Conservation (phyloP, 2,113 vertebrate genomes). For the Euleptes europaea region DNA sequence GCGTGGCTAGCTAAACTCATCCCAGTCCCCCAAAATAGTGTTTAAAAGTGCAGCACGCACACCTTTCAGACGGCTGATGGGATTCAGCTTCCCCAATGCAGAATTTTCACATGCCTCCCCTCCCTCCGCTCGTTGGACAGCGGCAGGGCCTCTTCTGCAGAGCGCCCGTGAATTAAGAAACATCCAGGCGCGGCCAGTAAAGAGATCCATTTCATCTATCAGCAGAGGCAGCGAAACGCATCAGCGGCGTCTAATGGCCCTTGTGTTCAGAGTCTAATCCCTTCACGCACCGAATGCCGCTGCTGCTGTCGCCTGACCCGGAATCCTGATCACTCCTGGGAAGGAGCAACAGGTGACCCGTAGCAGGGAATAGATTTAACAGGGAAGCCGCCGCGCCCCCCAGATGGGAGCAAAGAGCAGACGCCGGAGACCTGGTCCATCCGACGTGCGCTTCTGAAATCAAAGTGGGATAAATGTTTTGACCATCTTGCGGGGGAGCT, state of each 20-base stretch:
- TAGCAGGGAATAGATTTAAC: neutral
- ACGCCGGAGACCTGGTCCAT: rapidly evolving
- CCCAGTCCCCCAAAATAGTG: too few relatives aligned
- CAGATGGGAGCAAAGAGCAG: neutral
- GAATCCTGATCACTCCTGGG: constrained; percentile 52
- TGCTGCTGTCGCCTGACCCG: constrained; percentile 34
- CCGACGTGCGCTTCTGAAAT: neutral
- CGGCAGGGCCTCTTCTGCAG: neutral
- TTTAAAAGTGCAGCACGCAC: too few relatives aligned
- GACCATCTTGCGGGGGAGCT: rapidly evolving
- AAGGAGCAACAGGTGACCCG: neutral
- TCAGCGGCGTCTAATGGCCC: constrained; percentile 61
- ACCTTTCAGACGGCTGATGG: too few relatives aligned
- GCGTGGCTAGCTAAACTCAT: too few relatives aligned
- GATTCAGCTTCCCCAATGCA: too few relatives aligned
- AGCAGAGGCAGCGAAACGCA: constrained; percentile 40
- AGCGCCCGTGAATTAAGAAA: constrained; percentile 65
- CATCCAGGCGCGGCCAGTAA: constrained; percentile 46
- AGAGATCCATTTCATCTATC: constrained; percentile 41
- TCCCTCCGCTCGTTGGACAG: neutral
- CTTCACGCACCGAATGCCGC: constrained; percentile 56
- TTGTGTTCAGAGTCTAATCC: constrained; percentile 55
- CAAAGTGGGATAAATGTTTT: neutral
- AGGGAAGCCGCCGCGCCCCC: rapidly evolving
- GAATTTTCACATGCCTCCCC: neutral